phyloP scores from a whole-genome alignment of 2,797 vertebrate species.

The Cryptoblepharus egeriae region DNA sequence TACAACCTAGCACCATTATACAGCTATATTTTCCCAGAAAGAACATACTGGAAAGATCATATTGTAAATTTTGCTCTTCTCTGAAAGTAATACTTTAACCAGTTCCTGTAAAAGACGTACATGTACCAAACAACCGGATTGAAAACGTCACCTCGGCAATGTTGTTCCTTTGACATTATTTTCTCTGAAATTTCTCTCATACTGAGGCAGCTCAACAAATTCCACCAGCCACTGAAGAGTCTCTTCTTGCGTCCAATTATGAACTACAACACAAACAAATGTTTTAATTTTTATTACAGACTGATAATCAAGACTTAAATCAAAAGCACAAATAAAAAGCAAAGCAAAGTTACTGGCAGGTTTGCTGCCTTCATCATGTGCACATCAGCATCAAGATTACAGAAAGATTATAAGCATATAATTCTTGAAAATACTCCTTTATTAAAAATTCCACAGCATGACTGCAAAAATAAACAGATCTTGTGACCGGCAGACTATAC shows the following conservation, averaged over 20 bases:
- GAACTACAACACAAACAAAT: constrained; percentile 79
- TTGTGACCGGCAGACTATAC: constrained; percentile 43
- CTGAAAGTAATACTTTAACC: neutral
- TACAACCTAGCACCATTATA: neutral
- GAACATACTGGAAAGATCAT: neutral
- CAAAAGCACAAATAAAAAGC: constrained; percentile 5
- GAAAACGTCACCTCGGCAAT: constrained; percentile 85
- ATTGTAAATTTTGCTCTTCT: neutral
- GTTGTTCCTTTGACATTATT: constrained; percentile 88
- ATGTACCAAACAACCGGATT: neutral
- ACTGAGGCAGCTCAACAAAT: constrained; percentile 91
- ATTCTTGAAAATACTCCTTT: constrained; percentile 47
- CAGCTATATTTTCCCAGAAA: neutral
- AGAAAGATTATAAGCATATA: constrained; percentile 39
- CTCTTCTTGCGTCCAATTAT: constrained; percentile 92
- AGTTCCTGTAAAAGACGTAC: neutral
- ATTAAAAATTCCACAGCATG: constrained; percentile 58
- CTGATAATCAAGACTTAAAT: constrained; percentile 29
- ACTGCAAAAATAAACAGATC: constrained; percentile 32
- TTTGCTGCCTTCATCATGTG: constrained; percentile 53
- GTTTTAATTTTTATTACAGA: constrained; percentile 35
- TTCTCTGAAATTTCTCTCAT: constrained; percentile 86
- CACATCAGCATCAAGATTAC: constrained; percentile 38
- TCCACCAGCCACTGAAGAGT: constrained; percentile 87
- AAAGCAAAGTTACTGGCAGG: constrained; percentile 31